phyloP scores from a whole-genome alignment of 2,888 invertebrate genomes.

The Megastigmus dorsalis region DNA sequence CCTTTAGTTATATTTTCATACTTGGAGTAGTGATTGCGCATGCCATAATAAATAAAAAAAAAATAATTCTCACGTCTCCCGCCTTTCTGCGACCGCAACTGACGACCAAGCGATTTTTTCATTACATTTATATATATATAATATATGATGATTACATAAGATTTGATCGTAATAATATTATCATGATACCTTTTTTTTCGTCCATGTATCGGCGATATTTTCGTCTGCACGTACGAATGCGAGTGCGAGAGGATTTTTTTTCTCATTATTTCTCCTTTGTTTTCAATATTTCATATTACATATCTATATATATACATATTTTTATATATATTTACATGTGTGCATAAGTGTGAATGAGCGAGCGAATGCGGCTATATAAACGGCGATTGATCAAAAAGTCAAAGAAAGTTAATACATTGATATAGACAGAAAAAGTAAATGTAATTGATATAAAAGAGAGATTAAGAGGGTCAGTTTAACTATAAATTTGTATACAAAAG shows the following conservation, averaged over 20 bases:
- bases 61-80: conserved; percentile 73
- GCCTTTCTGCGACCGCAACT: conserved; percentile 72
- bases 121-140: conserved; percentile 54
- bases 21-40: conserved; percentile 75
- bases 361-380: conserved; percentile 50
- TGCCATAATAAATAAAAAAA: conserved; percentile 61
- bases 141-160: too few species aligned
- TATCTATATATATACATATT: conserved; percentile 1
- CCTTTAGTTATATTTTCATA: conserved; percentile 72
- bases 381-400: conserved; percentile 43
- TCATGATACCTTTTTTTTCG: conserved; percentile 29
- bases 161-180: conserved; percentile 49
- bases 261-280: conserved; percentile 3
- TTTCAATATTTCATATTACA: conserved; percentile 17
- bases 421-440: too few species aligned
- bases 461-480: conserved; percentile 59
- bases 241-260: conserved; percentile 56
- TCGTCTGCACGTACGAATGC: conserved; percentile 59
- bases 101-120: conserved; percentile 67
- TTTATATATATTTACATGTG: conserved; percentile 25
- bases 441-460: conserved; percentile 61
- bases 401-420: conserved; percentile 51
- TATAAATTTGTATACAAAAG: conserved; percentile 27
- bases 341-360: conserved; percentile 57
- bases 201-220: conserved; percentile 53